Evolutionary conservation across 2,888 invertebrate species (phyloP).

Genomic region (Apoderus coryli): DNA sequence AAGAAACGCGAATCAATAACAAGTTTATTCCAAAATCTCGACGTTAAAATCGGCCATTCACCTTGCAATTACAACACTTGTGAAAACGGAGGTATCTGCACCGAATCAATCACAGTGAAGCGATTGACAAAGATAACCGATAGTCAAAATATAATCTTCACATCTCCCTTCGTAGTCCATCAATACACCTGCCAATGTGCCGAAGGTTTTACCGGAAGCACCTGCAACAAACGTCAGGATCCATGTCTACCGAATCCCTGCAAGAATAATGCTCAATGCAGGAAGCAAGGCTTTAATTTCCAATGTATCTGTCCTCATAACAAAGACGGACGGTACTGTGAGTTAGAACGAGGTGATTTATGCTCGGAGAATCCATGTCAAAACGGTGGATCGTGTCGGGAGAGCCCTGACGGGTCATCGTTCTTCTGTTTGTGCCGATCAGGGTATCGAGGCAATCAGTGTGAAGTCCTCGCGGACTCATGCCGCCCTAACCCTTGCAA

Average conservation of each 20-base stretch:
- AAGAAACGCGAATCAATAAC: conserved; percentile 50
- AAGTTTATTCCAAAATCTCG: conserved; percentile 44
- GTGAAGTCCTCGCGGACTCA: conserved; percentile 76
- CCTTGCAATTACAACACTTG: conserved; percentile 62
- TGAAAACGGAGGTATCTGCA: conserved; percentile 65
- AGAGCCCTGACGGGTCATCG: conserved; percentile 72
- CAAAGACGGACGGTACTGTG: conserved; percentile 72
- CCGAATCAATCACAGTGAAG: conserved; percentile 52
- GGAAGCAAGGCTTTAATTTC: conserved; percentile 70
- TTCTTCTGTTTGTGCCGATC: conserved; percentile 87
- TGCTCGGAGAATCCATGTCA: conserved; percentile 77
- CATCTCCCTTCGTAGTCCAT: conserved; percentile 66
- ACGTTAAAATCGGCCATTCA: conserved; percentile 57
- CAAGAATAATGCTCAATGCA: conserved; percentile 67
- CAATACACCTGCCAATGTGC: conserved; percentile 69
- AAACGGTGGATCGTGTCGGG: conserved; percentile 84
- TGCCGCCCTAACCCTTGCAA: conserved; percentile 90
- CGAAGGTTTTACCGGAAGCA: conserved; percentile 67
- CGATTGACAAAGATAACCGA: conserved; percentile 62
- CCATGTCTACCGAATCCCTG: conserved; percentile 88
- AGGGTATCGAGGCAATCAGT: conserved; percentile 81
- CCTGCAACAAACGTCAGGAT: conserved; percentile 76
- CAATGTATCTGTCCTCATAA: conserved; percentile 66
- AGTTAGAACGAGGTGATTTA: conserved; percentile 68
- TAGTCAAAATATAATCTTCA: conserved; percentile 66